phyloP scores from a whole-genome alignment of 1,140 invertebrate species.

The Ditylenchus dipsaci region DNA sequence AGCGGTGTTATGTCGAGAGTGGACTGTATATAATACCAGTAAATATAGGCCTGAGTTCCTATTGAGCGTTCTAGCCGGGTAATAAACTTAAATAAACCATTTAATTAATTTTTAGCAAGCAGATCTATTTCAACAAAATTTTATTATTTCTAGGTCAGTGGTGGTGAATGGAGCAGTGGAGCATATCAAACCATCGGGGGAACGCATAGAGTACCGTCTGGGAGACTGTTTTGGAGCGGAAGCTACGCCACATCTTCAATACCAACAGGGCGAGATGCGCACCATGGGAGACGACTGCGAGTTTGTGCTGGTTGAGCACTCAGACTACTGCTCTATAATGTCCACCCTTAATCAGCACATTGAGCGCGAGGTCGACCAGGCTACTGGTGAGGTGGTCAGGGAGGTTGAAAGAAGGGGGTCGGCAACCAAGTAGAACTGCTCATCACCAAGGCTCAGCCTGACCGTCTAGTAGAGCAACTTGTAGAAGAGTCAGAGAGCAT shows the following conservation, averaged over 20 bases:
- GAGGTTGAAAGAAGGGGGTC: slow-evolving; percentile 64
- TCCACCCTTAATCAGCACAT: slow-evolving; percentile 86
- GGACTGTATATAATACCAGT: no score
- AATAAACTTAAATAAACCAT: no score
- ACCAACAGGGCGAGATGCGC: slow-evolving; percentile 89
- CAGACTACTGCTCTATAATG: slow-evolving; percentile 80
- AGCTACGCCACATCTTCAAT: slow-evolving; percentile 88
- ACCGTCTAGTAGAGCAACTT: slow-evolving; percentile 83
- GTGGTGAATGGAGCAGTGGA: slow-evolving; percentile 95
- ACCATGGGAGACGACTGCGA: slow-evolving; percentile 95
- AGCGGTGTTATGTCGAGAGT: no score
- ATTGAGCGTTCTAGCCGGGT: no score
- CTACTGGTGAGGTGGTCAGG: slow-evolving; percentile 79
- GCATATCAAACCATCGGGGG: slow-evolving; percentile 73
- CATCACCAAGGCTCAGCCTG: slow-evolving; percentile 72
- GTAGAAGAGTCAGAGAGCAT: slow-evolving; percentile 78
- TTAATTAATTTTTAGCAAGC: no score
- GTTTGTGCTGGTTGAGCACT: slow-evolving; percentile 95
- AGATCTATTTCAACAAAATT: slow-evolving; percentile 44
- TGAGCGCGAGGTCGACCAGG: slow-evolving; percentile 74
- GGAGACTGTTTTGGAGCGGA: slow-evolving; percentile 93
- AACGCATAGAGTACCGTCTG: slow-evolving; percentile 67
- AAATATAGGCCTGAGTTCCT: no score
- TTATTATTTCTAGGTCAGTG: slow-evolving; percentile 67
- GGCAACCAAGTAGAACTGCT: slow-evolving; percentile 50